Evolutionary conservation across 2,113 vertebrate species (phyloP).

Genomic region (Elephas maximus): DNA sequence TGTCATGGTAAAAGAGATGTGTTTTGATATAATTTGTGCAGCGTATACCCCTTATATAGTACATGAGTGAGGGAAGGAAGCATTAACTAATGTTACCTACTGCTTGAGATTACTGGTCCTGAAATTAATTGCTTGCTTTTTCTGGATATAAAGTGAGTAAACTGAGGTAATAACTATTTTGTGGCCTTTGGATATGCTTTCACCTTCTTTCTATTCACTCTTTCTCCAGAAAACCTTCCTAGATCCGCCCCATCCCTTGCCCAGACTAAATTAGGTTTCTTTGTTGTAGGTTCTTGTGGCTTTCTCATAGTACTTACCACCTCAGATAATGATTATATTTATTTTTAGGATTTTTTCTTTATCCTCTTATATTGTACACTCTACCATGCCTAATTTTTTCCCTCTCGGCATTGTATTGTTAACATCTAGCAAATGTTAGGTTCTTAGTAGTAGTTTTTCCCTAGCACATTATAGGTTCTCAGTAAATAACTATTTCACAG

Average conservation of each 20-base stretch:
- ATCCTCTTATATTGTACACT: neutral
- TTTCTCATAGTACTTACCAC: neutral
- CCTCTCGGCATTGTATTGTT: neutral
- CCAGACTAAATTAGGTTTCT: neutral
- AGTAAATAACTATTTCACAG: neutral
- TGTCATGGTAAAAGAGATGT: slow-evolving; percentile 19
- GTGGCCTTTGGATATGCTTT: neutral
- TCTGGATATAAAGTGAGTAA: neutral
- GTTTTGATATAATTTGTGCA: slow-evolving; percentile 32
- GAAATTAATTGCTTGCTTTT: slow-evolving; percentile 7
- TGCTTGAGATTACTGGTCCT: neutral
- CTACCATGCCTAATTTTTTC: neutral
- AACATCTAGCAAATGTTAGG: neutral
- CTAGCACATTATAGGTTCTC: neutral
- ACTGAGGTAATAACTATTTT: neutral
- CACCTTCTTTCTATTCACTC: neutral
- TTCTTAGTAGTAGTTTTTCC: slow-evolving; percentile 21
- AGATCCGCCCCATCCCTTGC: neutral
- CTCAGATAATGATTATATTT: neutral
- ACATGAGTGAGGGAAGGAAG: neutral
- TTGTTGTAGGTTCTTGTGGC: neutral
- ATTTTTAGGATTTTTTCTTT: slow-evolving; percentile 29
- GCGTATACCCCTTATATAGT: neutral
- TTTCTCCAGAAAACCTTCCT: neutral
- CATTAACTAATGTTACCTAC: neutral